Percentiles rank a stretch among this genome's conserved stretches.
Conservation (phyloP, 2,113 vertebrate genomes). For the Gymnocephalus cernua region DNA sequence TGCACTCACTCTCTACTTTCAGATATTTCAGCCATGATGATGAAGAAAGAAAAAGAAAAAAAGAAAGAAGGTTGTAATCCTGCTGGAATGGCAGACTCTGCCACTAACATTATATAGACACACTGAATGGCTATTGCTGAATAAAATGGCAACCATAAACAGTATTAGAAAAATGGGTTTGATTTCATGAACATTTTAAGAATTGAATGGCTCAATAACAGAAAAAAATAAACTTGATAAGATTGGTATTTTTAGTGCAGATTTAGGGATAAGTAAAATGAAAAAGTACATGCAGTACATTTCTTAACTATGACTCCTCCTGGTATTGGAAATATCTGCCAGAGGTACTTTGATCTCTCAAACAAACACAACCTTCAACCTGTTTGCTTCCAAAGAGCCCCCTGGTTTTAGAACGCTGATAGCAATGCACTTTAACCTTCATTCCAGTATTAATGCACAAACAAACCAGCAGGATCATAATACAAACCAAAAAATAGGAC, state of each 20-base stretch:
- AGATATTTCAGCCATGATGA: not conserved
- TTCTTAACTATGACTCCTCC: not conserved
- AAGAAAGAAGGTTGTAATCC: not conserved
- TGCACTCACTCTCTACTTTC: not conserved
- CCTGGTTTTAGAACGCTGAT: slow-evolving; percentile 13
- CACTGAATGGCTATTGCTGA: not conserved
- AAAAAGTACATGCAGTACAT: not conserved
- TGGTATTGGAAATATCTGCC: not conserved
- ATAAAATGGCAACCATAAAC: not conserved
- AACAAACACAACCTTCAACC: slow-evolving; percentile 55
- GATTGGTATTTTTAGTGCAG: not conserved
- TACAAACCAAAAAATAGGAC: not conserved
- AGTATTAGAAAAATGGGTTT: not conserved
- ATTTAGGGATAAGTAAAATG: not conserved
- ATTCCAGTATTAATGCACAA: not conserved
- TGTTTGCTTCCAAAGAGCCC: slow-evolving; percentile 32
- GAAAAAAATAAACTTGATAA: not conserved
- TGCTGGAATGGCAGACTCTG: not conserved
- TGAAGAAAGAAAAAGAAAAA: not conserved
- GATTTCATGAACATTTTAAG: not conserved
- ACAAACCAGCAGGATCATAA: slow-evolving; percentile 3
- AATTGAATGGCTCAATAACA: not conserved
- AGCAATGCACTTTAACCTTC: slow-evolving; percentile 33
- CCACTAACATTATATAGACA: not conserved
- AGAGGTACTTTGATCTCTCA: slow-evolving; percentile 35